Conservation (phyloP, 1,140 invertebrate species). For the Drosophila leontia region DNA sequence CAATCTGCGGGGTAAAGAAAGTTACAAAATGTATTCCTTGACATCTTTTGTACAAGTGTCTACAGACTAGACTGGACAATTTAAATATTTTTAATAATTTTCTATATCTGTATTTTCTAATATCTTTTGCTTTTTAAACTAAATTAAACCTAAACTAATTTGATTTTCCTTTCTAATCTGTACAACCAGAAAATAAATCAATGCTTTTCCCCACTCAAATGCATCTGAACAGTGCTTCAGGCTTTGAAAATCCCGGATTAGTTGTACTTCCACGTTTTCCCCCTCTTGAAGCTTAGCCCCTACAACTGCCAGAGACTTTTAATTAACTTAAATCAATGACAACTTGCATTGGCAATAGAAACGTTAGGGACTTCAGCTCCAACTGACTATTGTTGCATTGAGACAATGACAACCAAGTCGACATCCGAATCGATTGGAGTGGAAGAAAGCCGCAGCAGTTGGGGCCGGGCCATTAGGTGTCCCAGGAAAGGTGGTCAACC, state of each 20-base stretch:
- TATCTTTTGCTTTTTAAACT: neutral
- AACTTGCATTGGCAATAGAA: conserved; percentile 40
- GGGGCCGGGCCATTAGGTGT: conserved; percentile 48
- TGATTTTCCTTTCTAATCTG: neutral
- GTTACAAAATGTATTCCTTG: neutral
- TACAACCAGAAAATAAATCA: neutral
- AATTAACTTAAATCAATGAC: conserved; percentile 69
- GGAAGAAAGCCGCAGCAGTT: conserved; percentile 35
- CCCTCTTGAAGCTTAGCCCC: neutral
- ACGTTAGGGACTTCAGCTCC: conserved; percentile 38
- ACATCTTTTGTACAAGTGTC: neutral
- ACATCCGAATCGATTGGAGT: conserved; percentile 37
- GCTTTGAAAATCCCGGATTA: conserved; percentile 20
- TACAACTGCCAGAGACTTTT: conserved; percentile 31
- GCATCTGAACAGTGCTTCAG: neutral
- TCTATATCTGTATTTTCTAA: neutral
- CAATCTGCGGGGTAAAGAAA: neutral
- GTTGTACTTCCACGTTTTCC: conserved; percentile 1
- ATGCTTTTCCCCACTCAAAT: neutral
- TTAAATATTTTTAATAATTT: neutral
- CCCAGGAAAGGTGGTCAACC: conserved; percentile 37
- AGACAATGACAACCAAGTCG: conserved; percentile 49
- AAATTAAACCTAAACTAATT: neutral
- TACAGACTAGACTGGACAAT: neutral
- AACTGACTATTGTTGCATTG: conserved; percentile 32